Conservation (phyloP, 2,888 invertebrate genomes). For the Eucriotettix oculatus region DNA sequence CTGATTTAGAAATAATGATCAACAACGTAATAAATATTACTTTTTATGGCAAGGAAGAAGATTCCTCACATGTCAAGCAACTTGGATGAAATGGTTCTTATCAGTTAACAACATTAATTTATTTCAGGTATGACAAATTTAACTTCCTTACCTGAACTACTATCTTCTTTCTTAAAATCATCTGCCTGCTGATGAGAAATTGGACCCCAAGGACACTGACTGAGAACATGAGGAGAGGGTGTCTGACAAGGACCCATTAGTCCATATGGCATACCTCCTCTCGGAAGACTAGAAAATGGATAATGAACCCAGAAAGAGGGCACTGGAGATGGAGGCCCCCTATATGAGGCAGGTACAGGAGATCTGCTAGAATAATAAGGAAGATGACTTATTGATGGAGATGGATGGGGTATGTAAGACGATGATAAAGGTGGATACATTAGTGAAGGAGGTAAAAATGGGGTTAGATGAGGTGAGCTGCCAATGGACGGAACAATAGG, state of each 20-base stretch:
- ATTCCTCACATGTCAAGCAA: no score
- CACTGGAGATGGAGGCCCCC: slow-evolving; percentile 11
- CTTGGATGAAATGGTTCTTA: no score
- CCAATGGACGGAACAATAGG: slow-evolving; percentile 15
- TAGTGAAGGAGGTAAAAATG: slow-evolving; percentile 11
- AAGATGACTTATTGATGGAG: slow-evolving; percentile 5
- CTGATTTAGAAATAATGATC: no score
- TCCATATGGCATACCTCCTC: slow-evolving; percentile 11
- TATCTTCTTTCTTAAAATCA: slow-evolving; percentile 24
- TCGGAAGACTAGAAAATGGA: slow-evolving; percentile 14
- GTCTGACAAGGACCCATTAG: slow-evolving; percentile 11
- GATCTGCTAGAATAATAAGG: slow-evolving; percentile 9
- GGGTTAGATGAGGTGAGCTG: slow-evolving; percentile 24
- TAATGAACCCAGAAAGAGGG: slow-evolving; percentile 13
- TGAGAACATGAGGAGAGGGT: slow-evolving; percentile 6
- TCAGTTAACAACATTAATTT: no score
- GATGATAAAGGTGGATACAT: slow-evolving; percentile 7
- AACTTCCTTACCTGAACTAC: slow-evolving; percentile 32
- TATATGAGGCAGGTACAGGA: slow-evolving; percentile 9
- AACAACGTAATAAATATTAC: no score
- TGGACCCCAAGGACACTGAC: slow-evolving; percentile 14
- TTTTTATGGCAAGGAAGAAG: no score
- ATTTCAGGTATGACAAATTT: no score
- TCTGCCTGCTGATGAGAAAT: slow-evolving; percentile 15
- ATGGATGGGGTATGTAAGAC: slow-evolving; percentile 9